These are phyloP conservation scores for Phyllotreta striolata DNA, from an alignment of 2,888 invertebrate species.

Conservation along the genomic window DNA sequence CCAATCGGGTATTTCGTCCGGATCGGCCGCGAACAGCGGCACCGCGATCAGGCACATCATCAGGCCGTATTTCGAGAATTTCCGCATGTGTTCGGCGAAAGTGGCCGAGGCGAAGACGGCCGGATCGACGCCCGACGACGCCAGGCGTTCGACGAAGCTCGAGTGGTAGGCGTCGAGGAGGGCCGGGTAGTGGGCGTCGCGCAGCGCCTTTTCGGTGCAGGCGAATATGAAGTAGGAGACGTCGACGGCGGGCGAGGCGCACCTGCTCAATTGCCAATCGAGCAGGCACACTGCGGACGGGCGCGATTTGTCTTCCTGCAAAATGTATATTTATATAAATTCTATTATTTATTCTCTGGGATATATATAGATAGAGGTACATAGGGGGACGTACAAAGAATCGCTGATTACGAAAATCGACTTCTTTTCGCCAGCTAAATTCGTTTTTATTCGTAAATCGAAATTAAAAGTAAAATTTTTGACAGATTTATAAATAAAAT, in stretches of 20 bases:
- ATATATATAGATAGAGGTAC: too few species aligned
- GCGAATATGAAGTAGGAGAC: slow-evolving; percentile 31
- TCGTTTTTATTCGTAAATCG: too few species aligned
- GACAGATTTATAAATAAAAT: too few species aligned
- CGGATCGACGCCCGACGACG: slow-evolving; percentile 7
- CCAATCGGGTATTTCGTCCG: slow-evolving; percentile 34
- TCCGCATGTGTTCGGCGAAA: slow-evolving; percentile 22
- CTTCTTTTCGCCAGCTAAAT: too few species aligned
- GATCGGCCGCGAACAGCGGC: slow-evolving; percentile 23
- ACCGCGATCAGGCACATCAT: slow-evolving; percentile 32
- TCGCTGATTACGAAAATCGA: too few species aligned
- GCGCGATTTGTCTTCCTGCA: slow-evolving; percentile 18
- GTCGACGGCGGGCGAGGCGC: slow-evolving; percentile 32
- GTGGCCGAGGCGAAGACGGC: slow-evolving; percentile 16
- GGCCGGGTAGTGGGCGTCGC: slow-evolving; percentile 23
- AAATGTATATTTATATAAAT: background rate
- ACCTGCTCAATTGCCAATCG: slow-evolving; percentile 32
- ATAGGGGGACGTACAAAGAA: too few species aligned
- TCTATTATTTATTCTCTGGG: too few species aligned
- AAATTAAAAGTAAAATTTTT: too few species aligned
- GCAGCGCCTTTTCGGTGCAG: slow-evolving; percentile 32
- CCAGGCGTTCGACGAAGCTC: slow-evolving; percentile 15
- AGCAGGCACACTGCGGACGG: slow-evolving; percentile 30
- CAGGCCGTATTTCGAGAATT: slow-evolving; percentile 31
- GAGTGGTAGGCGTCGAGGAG: slow-evolving; percentile 26